Conservation (phyloP, 2,888 invertebrate genomes). For the Hirtodrosophila trivittata region DNA sequence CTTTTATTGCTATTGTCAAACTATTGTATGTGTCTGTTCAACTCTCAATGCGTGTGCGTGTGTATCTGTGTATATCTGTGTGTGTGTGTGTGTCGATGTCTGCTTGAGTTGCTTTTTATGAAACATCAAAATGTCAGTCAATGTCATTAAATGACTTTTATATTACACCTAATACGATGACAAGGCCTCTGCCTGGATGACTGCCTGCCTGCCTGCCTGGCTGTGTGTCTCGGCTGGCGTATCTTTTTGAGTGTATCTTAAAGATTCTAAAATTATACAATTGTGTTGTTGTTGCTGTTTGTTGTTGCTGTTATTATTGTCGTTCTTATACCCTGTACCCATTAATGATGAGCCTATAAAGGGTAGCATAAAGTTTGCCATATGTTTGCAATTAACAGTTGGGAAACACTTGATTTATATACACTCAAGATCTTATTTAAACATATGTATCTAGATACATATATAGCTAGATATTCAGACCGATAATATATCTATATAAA, state of each 20-base stretch:
- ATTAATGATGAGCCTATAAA: not conserved
- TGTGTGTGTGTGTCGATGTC: constrained; percentile 56
- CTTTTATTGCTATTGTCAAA: constrained; percentile 79
- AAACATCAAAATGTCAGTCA: constrained; percentile 82
- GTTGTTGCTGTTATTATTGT: constrained; percentile 33
- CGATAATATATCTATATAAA: too few species aligned
- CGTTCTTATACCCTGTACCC: constrained; percentile 10
- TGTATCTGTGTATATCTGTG: constrained; percentile 8
- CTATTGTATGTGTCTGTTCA: constrained; percentile 63
- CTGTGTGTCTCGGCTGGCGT: constrained; percentile 35
- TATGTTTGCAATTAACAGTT: too few species aligned
- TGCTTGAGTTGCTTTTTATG: constrained; percentile 81
- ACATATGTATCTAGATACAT: too few species aligned
- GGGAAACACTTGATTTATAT: too few species aligned
- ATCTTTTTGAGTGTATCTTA: constrained; percentile 80
- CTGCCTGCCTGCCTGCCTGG: constrained; percentile 15
- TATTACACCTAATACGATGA: constrained; percentile 81
- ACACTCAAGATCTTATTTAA: too few species aligned
- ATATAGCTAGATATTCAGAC: too few species aligned
- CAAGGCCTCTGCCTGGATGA: constrained; percentile 65
- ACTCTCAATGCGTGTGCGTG: constrained; percentile 8
- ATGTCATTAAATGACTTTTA: constrained; percentile 82
- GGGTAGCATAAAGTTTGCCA: too few species aligned
- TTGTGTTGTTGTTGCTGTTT: constrained; percentile 56
- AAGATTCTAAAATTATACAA: constrained; percentile 79